phyloP scores from a whole-genome alignment of 64 coral and sea anemone genomes.

The Montipora sp. region DNA sequence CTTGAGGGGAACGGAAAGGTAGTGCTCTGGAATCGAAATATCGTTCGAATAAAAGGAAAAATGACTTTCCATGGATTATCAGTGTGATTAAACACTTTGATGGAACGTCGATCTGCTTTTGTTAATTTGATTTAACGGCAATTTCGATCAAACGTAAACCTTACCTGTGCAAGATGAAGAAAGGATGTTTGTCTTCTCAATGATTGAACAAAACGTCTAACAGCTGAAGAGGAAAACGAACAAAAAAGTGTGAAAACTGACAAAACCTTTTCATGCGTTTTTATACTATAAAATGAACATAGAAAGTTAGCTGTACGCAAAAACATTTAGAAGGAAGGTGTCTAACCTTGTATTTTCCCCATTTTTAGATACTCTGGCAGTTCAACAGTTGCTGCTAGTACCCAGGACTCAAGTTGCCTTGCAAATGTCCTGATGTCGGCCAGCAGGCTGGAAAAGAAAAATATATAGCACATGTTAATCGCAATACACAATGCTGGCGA shows the following conservation, averaged over 20 bases:
- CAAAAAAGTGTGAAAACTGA: background rate
- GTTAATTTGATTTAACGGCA: background rate
- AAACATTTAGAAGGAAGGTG: too few relatives aligned
- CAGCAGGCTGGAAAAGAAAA: constrained; percentile 66
- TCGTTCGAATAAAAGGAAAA: too few relatives aligned
- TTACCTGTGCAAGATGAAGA: constrained; percentile 95
- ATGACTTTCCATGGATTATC: too few relatives aligned
- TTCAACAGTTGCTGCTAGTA: constrained; percentile 73
- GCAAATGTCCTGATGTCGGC: constrained; percentile 93
- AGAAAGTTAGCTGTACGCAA: too few relatives aligned
- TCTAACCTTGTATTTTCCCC: constrained; percentile 92
- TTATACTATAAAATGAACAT: background rate
- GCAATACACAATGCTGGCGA: too few relatives aligned
- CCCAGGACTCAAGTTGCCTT: constrained; percentile 94
- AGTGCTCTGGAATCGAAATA: too few relatives aligned
- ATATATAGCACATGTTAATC: background rate
- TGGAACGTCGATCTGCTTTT: background rate
- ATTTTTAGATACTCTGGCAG: constrained; percentile 94
- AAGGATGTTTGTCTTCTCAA: constrained; percentile 95
- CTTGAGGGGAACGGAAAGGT: too few relatives aligned
- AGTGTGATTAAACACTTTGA: background rate
- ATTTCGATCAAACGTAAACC: background rate
- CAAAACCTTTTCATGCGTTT: too few relatives aligned
- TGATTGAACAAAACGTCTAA: constrained; percentile 88
- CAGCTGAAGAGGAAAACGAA: constrained; percentile 63